phyloP scores from a whole-genome alignment of 2,888 invertebrate genomes.

The Bhutanitis thaidina region DNA sequence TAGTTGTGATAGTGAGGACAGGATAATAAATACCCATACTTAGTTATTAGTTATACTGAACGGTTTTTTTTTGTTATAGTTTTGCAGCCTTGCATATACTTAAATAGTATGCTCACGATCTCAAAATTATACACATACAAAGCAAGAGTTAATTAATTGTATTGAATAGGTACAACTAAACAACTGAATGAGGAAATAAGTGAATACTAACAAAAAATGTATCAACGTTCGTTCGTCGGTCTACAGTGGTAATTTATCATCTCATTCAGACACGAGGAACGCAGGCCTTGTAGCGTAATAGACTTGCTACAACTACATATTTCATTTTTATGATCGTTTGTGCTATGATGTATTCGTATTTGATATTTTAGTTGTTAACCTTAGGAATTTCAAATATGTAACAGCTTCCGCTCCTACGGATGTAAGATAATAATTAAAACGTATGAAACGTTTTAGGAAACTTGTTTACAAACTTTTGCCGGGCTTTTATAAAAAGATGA shows the following conservation, averaged over 20 bases:
- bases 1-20: too few species aligned
- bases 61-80: too few species aligned
- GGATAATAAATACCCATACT: too few species aligned
- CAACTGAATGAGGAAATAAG: slow-evolving; percentile 44
- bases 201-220: slow-evolving; percentile 37
- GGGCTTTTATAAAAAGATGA: too few species aligned
- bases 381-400: too few species aligned
- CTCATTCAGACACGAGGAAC: slow-evolving; percentile 25
- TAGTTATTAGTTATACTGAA: too few species aligned
- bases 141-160: slow-evolving; percentile 9
- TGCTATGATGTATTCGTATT: not conserved
- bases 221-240: slow-evolving; percentile 28
- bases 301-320: slow-evolving; percentile 9
- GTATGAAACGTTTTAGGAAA: too few species aligned
- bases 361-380: not conserved
- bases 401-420: too few species aligned
- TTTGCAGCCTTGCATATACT: not conserved
- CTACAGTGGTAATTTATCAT: slow-evolving; percentile 34
- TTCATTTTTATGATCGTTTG: slow-evolving; percentile 10
- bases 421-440: too few species aligned
- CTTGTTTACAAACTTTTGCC: too few species aligned
- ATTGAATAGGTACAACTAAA: slow-evolving; percentile 21
- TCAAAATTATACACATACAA: not conserved
- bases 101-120: slow-evolving; percentile 6
- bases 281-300: slow-evolving; percentile 10